Evolutionary conservation across 2,888 invertebrate genomes (phyloP), one percentile per base, ranked within the genome.

Genomic region (Rhamphomyia laevipes): DNA sequence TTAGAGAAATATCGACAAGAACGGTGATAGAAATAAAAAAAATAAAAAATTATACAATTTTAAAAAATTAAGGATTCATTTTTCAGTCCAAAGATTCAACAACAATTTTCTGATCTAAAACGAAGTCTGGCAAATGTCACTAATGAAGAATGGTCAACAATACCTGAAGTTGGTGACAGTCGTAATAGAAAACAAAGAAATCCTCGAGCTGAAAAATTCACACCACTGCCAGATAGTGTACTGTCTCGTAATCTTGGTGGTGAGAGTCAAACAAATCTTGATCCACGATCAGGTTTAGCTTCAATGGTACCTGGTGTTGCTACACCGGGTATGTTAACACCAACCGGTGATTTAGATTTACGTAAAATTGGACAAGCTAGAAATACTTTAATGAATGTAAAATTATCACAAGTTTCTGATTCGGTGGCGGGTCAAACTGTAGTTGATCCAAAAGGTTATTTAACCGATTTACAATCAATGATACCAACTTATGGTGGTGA

Each of bases 401-500:
- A 97, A 71, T 72, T 99, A 30, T 95, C 90, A 2, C 95, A 96
- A 75, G 88, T 89, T 2, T 96, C 99, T 0, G 99, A 99, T 71
- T 97, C 97, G 0, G 97, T 99, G 1, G 89, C 91, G 3, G 99
- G 99, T 0, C 99, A 99, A 73, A 99, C 99, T 0, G 97, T 99
- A 0, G 96, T 99, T 0, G 99, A 99, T 73, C 99, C 99, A 0
- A 99, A 99, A 70, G 99, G 99, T 2, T 99, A 99, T 66, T 77
- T 99, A n/a, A 99, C 99, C 0, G 99, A 99, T 70, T 74, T 99
- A 44, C 96, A 99, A 65, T 95, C 95, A 18, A 99, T 99, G 96
- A 91, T 99, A 61, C 99, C 99, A 0, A 91, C 93, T 0, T 94
- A 96, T 63, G 97, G 97, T 1, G 96, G 96, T 3, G 97, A 96